A percentile compares a stretch with the other conserved stretches of the same genome.
Evolutionary conservation across 2,888 invertebrate species (phyloP).

Genomic region (Rosalia funebris): DNA sequence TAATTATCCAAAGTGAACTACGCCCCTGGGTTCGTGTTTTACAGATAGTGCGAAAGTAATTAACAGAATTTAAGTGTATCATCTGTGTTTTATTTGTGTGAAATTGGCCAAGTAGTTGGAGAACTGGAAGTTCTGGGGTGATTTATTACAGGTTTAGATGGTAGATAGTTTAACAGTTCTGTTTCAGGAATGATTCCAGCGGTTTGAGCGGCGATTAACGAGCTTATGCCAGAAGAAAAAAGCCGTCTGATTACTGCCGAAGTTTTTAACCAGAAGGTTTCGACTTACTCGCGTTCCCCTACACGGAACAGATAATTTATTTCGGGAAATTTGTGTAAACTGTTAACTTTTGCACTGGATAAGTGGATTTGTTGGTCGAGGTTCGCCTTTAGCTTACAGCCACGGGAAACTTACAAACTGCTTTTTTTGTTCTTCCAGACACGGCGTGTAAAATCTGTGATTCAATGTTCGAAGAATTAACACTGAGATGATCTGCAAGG

Average conservation of each 20-base stretch:
- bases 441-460: too few relatives aligned
- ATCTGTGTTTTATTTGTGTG: conserved; percentile 35
- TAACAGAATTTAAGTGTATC: conserved; percentile 39
- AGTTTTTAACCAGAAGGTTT: conserved; percentile 16
- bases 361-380: too few relatives aligned
- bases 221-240: background rate
- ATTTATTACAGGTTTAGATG: conserved; percentile 35
- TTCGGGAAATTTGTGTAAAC: conserved; percentile 33
- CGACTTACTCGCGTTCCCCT: conserved; percentile 7
- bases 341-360: too few relatives aligned
- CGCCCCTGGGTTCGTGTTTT: conserved; percentile 34
- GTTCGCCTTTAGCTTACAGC: too few relatives aligned
- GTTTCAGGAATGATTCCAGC: conserved; percentile 25
- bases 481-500: too few relatives aligned
- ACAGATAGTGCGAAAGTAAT: conserved; percentile 39
- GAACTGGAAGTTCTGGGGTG: conserved; percentile 29
- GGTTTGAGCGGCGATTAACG: conserved; percentile 31
- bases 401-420: too few relatives aligned
- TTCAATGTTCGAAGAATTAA: too few relatives aligned
- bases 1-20: conserved; percentile 36
- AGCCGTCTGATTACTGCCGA: conserved; percentile 18
- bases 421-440: too few relatives aligned
- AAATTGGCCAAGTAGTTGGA: conserved; percentile 34
- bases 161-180: conserved; percentile 33
- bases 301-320: conserved; percentile 21